Percentiles rank a stretch among this genome's conserved stretches.
Conservation (phyloP, 2,888 invertebrate species). For the Chelonus formosanus region DNA sequence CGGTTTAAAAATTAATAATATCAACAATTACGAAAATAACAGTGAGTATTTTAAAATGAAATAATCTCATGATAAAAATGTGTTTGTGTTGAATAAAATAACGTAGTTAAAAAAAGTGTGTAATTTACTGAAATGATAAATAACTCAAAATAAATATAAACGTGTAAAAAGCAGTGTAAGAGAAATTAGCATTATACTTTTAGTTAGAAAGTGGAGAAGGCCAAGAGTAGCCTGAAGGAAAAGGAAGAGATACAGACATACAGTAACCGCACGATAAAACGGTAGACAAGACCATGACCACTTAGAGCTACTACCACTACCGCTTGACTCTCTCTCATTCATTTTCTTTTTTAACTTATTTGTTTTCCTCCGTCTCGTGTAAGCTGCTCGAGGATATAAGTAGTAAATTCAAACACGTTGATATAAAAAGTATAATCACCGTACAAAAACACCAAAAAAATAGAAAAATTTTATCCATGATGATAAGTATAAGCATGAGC, state of each 20-base stretch:
- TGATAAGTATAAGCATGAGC: too few relatives aligned
- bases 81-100: slow-evolving; percentile 10
- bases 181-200: slow-evolving; percentile 57
- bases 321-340: slow-evolving; percentile 33
- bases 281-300: slow-evolving; percentile 37
- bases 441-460: background rate
- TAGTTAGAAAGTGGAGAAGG: slow-evolving; percentile 36
- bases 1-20: background rate
- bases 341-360: slow-evolving; percentile 30
- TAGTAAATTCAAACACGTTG: background rate
- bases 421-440: slow-evolving; percentile 3
- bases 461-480: background rate
- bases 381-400: background rate
- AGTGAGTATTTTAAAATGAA: background rate
- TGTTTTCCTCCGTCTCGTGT: slow-evolving; percentile 28
- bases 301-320: slow-evolving; percentile 31
- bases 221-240: slow-evolving; percentile 27
- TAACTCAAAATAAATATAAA: slow-evolving; percentile 24
- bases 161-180: slow-evolving; percentile 41
- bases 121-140: slow-evolving; percentile 2
- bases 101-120: slow-evolving; percentile 20
- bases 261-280: slow-evolving; percentile 60
- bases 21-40: background rate
- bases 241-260: slow-evolving; percentile 43
- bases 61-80: slow-evolving; percentile 6